Percentiles rank a stretch among this genome's conserved stretches.
These are phyloP conservation scores for Neoitamus cyanurus DNA, from an alignment of 2,888 invertebrate species.

Conservation along the genomic window DNA sequence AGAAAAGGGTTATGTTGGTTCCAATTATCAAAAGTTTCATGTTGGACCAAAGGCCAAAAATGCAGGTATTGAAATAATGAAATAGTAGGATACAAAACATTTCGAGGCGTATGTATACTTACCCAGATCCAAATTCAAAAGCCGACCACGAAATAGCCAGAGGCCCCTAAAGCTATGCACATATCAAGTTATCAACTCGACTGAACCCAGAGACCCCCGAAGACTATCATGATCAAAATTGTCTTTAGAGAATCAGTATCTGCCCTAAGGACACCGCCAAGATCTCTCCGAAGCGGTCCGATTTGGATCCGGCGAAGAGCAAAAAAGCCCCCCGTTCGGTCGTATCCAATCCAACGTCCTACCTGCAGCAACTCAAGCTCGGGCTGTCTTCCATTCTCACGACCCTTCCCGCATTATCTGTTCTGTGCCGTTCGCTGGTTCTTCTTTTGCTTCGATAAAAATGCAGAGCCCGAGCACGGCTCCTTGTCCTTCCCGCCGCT, in stretches of 20 bases:
- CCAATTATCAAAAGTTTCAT: too few relatives aligned
- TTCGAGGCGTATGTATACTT: too few relatives aligned
- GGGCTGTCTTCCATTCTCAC: slow-evolving; percentile 23
- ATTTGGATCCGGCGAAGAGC: neutral
- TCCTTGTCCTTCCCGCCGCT: neutral
- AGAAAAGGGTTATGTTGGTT: too few relatives aligned
- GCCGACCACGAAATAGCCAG: neutral
- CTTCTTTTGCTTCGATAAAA: neutral
- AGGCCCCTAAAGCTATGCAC: neutral
- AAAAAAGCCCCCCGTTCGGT: neutral
- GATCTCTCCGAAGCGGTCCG: neutral
- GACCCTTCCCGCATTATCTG: slow-evolving; percentile 9
- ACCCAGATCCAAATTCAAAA: neutral
- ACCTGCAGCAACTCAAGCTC: slow-evolving; percentile 11
- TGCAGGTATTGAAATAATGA: too few relatives aligned
- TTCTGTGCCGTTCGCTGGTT: neutral
- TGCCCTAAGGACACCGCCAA: slow-evolving; percentile 7
- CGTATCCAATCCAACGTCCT: neutral
- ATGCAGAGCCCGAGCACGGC: neutral
- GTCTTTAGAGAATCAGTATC: neutral
- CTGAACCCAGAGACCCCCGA: neutral
- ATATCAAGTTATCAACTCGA: neutral
- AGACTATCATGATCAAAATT: slow-evolving; percentile 17
- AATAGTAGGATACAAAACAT: too few relatives aligned
- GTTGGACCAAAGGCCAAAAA: too few relatives aligned